Conservation (phyloP, 2,113 vertebrate species). For the Xiphias gladius region DNA sequence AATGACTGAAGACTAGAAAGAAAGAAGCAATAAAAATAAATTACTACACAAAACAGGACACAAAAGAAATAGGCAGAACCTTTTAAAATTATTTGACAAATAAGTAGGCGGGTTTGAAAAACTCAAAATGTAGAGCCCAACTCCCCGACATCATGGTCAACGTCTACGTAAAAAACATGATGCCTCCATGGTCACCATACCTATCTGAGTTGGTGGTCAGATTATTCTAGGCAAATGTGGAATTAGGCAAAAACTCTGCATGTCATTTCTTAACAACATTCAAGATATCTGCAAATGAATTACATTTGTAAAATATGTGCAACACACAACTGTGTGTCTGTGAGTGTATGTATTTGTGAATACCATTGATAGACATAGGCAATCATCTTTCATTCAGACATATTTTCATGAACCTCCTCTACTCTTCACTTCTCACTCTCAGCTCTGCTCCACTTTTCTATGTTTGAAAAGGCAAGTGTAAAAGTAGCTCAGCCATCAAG, state of each 20-base stretch:
- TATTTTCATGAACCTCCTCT: background rate
- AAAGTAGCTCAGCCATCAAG: constrained; percentile 11
- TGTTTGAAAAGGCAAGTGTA: constrained; percentile 14
- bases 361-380: background rate
- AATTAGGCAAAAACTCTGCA: background rate
- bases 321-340: background rate
- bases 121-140: too few relatives aligned
- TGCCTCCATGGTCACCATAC: background rate
- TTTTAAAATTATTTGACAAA: background rate
- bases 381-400: constrained; percentile 17
- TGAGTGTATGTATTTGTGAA: background rate
- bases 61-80: background rate
- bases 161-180: background rate
- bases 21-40: background rate
- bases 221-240: background rate
- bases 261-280: background rate
- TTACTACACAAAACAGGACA: background rate
- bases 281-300: background rate
- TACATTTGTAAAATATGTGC: background rate
- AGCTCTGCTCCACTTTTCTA: background rate
- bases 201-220: background rate
- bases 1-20: background rate
- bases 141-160: background rate
- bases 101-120: too few relatives aligned
- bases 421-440: background rate